A percentile compares a stretch with the other conserved stretches of the same genome.
phyloP scores from a whole-genome alignment of 2,797 vertebrate genomes.

The Hydrolagus colliei region DNA sequence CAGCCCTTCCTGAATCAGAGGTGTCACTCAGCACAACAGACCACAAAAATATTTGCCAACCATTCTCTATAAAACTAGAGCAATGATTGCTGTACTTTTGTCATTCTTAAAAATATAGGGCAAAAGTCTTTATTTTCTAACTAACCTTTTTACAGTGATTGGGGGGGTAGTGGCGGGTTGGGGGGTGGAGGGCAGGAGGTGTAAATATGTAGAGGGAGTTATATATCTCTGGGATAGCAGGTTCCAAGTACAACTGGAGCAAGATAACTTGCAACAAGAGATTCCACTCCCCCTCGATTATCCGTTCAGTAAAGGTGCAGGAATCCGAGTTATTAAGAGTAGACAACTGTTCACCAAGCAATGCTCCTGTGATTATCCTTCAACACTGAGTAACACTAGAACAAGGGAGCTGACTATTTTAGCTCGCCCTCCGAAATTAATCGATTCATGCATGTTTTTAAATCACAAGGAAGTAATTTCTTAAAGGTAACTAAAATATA shows the following conservation, averaged over 20 bases:
- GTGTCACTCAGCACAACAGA: constrained; percentile 43
- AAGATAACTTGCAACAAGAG: background rate
- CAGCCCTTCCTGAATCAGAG: constrained; percentile 61
- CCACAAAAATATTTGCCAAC: constrained; percentile 71
- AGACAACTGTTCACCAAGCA: constrained; percentile 21
- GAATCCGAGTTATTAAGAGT: background rate
- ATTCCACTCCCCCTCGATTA: background rate
- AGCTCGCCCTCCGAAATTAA: too few relatives aligned
- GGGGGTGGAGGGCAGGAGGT: too few relatives aligned
- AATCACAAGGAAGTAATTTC: too few relatives aligned
- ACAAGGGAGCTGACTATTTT: too few relatives aligned
- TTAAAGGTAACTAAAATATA: background rate
- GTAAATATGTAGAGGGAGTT: background rate
- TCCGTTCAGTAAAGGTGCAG: background rate
- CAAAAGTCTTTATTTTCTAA: constrained; percentile 55
- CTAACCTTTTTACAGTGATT: background rate
- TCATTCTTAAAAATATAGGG: constrained; percentile 72
- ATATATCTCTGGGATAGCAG: background rate
- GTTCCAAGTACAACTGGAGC: background rate
- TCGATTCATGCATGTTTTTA: too few relatives aligned
- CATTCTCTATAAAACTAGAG: constrained; percentile 74
- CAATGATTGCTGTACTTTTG: constrained; percentile 61
- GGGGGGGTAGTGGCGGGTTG: too few relatives aligned
- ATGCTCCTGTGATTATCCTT: background rate
- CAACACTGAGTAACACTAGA: background rate